Base-by-base conservation (phyloP, 1,140 invertebrate genomes). In the Sinonovacula constricta region DNA sequence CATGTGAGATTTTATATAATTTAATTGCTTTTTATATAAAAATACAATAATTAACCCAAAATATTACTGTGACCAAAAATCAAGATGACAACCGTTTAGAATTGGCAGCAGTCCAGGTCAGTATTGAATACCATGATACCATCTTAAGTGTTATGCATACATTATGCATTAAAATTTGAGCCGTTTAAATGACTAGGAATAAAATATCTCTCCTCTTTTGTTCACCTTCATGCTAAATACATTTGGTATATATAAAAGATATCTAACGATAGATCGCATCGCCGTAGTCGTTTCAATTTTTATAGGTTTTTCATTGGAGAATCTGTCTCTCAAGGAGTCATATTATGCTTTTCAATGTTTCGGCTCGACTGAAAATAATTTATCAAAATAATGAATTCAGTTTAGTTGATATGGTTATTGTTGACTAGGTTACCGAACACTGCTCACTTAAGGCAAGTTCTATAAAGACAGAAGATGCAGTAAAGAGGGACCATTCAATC, bases 141-240 rank as follows among this genome's bases (percentile, higher is more conserved):
- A 45, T 45, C 39, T 7, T 45, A 45, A 10, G 7, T 53, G 5
- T 30, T 36, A 14, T 57, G 67, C 67, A 69, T 69, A 69, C 33
- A 53, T 69, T 69, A 56, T 53, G 67, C 67, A 57, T 69, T 69
- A 69, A 69, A 57, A 24, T 56, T 69, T 69, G 28, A 56, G 30
- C n/a, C 51, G 51, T 56, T 57, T 56, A 33, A 69, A 69, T 69
- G 54, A 69, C 67, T 56, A 56, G 67, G 24, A 56, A 69, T 69
- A 69, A 69, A 69, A 56, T 69, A 56, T 69, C 51, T 3, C 51
- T 24, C 30, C 57, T 69, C 18, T 69, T 31, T 69, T 54, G n/a
- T 69, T 18, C 39, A 18, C 18, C 18, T 10, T 45, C 39, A 18
- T 18, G 7, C 39, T 45, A 45, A 45, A 56, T 69, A 69, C 31